A percentile compares a stretch with the other conserved stretches of the same genome.
phyloP scores from a whole-genome alignment of 2,113 vertebrate genomes.

The Pardalotus punctatus region DNA sequence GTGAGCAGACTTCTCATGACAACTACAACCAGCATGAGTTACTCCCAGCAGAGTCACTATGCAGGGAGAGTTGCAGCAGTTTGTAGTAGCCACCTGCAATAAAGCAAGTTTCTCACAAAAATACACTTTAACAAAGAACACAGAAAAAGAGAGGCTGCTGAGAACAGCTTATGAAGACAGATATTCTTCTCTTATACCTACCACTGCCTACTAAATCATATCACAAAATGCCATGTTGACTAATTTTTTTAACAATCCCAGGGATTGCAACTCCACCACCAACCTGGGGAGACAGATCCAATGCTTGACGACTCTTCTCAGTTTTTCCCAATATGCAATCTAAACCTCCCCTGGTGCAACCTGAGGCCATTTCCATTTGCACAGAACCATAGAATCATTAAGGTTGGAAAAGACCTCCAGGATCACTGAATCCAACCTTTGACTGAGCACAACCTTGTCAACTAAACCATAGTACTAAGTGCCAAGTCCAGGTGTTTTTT shows the following conservation, averaged over 20 bases:
- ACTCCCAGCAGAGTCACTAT: rapidly evolving
- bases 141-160: neutral
- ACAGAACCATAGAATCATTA: rapidly evolving
- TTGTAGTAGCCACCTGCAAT: neutral
- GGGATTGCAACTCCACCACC: neutral
- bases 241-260: neutral
- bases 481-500: neutral
- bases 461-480: neutral
- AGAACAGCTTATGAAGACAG: neutral
- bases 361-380: neutral
- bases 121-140: neutral
- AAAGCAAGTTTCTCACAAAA: neutral
- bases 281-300: neutral
- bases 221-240: neutral
- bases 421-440: neutral
- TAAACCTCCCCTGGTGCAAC: neutral
- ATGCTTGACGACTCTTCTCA: rapidly evolving
- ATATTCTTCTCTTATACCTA: neutral
- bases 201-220: neutral
- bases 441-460: neutral
- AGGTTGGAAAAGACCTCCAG: neutral
- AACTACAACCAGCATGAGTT: neutral
- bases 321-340: neutral
- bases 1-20: rapidly evolving
- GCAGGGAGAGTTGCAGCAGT: rapidly evolving